Evolutionary conservation across 2,113 vertebrate genomes (phyloP).

Genomic region (Panurus biarmicus): DNA sequence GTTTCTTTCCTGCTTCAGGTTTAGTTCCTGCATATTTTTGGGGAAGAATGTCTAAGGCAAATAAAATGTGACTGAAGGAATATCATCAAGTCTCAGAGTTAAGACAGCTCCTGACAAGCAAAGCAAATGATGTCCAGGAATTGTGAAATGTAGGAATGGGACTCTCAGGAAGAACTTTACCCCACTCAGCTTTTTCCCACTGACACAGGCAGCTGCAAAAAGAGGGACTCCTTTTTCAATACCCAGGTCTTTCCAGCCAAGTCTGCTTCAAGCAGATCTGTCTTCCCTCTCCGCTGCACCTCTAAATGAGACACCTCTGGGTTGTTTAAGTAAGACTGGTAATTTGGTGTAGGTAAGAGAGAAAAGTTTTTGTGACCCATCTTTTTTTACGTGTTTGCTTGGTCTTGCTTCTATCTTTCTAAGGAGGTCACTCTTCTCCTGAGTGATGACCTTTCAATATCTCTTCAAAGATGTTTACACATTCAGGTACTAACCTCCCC

Average conservation of each 20-base stretch:
- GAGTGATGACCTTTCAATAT: not conserved
- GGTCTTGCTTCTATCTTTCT: not conserved
- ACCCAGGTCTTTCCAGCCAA: not conserved
- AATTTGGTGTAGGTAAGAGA: not conserved
- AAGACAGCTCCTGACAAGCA: not conserved
- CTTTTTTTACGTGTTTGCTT: not conserved
- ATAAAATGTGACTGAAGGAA: not conserved
- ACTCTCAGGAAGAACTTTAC: slow-evolving; percentile 24
- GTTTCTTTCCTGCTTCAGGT: not conserved
- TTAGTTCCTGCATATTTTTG: not conserved
- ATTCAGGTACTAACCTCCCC: not conserved
- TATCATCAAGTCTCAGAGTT: not conserved
- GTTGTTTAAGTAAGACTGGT: not conserved
- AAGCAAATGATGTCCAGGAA: not conserved
- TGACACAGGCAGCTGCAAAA: not conserved
- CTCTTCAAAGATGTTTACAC: slow-evolving; percentile 35
- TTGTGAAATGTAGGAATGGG: not conserved
- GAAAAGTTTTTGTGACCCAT: not conserved
- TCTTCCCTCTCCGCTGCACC: not conserved
- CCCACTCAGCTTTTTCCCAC: not conserved
- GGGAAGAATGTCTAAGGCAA: not conserved
- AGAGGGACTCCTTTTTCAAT: not conserved
- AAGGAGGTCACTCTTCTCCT: not conserved
- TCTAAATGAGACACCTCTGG: not conserved
- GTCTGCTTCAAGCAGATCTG: not conserved